Evolutionary conservation across 1,140 invertebrate species (phyloP).

Genomic region (Drosophila jambulina): DNA sequence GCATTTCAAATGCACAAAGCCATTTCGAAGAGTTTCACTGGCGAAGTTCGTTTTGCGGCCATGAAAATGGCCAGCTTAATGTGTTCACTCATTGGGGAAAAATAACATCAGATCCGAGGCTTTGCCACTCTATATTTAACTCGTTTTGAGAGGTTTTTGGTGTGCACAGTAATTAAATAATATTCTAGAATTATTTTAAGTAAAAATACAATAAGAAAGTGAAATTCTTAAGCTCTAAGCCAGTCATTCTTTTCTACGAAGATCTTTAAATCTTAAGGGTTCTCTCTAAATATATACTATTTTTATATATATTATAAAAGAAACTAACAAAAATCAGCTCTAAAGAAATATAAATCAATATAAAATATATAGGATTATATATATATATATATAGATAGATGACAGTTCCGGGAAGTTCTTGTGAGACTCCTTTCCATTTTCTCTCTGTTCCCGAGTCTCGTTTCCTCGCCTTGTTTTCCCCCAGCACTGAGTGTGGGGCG

Average conservation of each 20-base stretch:
- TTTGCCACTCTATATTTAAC: not conserved
- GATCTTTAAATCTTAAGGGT: too few relatives aligned
- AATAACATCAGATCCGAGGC: not conserved
- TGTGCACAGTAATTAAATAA: not conserved
- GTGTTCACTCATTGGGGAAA: conserved; percentile 22
- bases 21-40: conserved; percentile 8
- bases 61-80: conserved; percentile 31
- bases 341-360: not conserved
- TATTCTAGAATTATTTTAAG: not conserved
- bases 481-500: conserved; percentile 20
- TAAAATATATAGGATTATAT: not conserved
- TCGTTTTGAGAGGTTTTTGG: not conserved
- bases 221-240: too few relatives aligned
- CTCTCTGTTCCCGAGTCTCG: not conserved
- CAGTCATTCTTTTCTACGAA: too few relatives aligned
- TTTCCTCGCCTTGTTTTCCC: conserved; percentile 12
- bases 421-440: not conserved
- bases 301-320: not conserved
- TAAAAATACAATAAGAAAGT: not conserved
- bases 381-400: not conserved
- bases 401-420: not conserved
- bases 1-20: conserved; percentile 36
- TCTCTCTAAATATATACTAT: too few relatives aligned
- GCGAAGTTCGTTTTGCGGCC: conserved; percentile 28
- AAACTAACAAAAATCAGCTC: not conserved